Evolutionary conservation across 2,797 vertebrate species (phyloP), one percentile per base, ranked within the genome.

Genomic region (Catamblyrhynchus diadema): DNA sequence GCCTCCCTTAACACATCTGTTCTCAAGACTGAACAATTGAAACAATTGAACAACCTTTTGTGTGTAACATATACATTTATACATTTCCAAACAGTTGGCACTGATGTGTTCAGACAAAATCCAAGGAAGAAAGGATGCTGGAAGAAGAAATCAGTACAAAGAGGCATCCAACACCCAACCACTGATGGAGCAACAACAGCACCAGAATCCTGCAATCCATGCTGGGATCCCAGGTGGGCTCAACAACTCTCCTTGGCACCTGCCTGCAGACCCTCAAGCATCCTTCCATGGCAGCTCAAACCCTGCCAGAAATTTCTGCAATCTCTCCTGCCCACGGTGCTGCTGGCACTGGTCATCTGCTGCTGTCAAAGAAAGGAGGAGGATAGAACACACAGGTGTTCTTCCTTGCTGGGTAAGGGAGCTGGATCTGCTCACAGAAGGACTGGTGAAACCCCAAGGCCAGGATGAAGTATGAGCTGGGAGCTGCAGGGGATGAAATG

Each of bases 131-230:
- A 61, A 90, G 12, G 25, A 79, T 35, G 28, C 41, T 42, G 41
- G 45, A 47, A 88, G 50, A 75, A 86, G 65, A 41, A 61, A 59
- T 2, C 14, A 57, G 39, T 10, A 35, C 25, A n/a, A 62, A 86
- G 54, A 65, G 10, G 32, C 16, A 45, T 48, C 57, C 37, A 90
- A 53, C 10, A 57, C 7, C 14, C 20, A 51, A 22, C 20, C 4
- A 3, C 0, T 16, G 54, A 71, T 11, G 28, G 13, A 48, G 21
- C 25, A 77, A 60, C 22, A 45, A 70, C 0, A 1, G 32, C 1
- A 1, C 53, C 53, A 82, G 30, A 78, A 65, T 0, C 4, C 37
- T 23, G 16, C n/a, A 57, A 24, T 27, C 54, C 4, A 1, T 21
- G 32, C 23, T 84, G 62, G 35, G 28, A 24, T 79, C 24, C 42